Evolutionary conservation across 1,140 invertebrate species (phyloP).

Genomic region (Drosophila hydei): DNA sequence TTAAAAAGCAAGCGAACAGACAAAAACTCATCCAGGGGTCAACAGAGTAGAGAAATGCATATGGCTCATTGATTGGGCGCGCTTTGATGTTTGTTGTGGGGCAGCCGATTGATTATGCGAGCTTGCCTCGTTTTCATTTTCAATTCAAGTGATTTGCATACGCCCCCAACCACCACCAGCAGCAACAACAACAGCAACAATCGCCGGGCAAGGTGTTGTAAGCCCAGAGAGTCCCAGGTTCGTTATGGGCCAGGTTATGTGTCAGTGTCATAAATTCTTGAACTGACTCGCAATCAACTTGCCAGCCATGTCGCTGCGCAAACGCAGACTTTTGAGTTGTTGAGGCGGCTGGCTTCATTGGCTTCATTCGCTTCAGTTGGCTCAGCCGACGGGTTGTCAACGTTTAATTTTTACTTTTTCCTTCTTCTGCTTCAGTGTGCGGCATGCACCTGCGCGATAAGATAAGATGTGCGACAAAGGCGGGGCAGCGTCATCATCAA

Average conservation of each 20-base stretch:
- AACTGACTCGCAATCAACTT: conserved; percentile 27
- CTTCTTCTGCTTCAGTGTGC: conserved; percentile 37
- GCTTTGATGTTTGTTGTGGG: conserved; percentile 65
- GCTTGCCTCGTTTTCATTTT: conserved; percentile 46
- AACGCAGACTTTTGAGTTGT: conserved; percentile 27
- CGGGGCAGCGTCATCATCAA: conserved; percentile 15
- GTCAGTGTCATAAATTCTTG: conserved; percentile 39
- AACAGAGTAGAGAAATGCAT: conserved; percentile 58
- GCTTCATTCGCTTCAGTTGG: conserved; percentile 19
- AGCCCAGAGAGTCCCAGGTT: conserved; percentile 7
- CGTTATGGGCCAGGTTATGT: conserved; percentile 30
- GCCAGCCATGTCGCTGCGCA: conserved; percentile 35
- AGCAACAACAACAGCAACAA: not conserved
- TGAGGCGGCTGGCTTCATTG: conserved; percentile 38
- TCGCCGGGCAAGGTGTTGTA: conserved; percentile 36
- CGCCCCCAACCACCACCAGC: conserved; percentile 1
- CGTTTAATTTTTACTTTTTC: conserved; percentile 28
- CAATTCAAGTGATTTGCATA: conserved; percentile 70
- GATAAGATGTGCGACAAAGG: conserved; percentile 63
- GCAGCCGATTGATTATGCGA: conserved; percentile 42
- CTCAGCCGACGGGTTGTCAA: conserved; percentile 43
- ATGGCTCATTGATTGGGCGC: conserved; percentile 56
- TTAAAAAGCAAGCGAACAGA: conserved; percentile 34
- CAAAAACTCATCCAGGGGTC: not conserved
- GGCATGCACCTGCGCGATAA: conserved; percentile 79